These are phyloP conservation scores for Calypte anna DNA, from an alignment of 2,113 vertebrate genomes.

Conservation along the genomic window DNA sequence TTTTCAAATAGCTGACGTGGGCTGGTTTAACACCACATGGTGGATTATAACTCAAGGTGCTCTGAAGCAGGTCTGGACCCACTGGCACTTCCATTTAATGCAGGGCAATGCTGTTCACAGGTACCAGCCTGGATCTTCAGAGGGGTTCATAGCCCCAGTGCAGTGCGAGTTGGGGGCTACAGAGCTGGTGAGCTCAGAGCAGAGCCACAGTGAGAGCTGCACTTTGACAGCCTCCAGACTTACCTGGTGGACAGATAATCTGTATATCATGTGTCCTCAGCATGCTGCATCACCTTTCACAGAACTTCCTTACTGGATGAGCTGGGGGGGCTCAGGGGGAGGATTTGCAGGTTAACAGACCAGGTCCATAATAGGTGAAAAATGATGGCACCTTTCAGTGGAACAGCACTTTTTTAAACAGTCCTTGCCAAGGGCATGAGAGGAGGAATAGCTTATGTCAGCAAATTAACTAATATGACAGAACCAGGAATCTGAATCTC, in stretches of 20 bases:
- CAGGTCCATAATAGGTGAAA: not conserved
- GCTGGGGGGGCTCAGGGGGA: not conserved
- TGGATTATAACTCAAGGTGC: not conserved
- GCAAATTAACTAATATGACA: not conserved
- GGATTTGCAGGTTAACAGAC: not conserved
- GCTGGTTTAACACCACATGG: not conserved
- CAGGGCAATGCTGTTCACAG: not conserved
- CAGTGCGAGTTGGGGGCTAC: not conserved
- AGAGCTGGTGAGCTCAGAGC: not conserved
- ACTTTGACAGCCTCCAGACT: not conserved
- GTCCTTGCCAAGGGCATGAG: not conserved
- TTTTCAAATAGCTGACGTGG: not conserved
- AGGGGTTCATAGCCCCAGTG: not conserved
- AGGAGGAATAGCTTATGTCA: not conserved
- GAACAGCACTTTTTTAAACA: not conserved
- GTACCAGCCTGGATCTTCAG: not conserved
- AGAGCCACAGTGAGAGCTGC: not conserved
- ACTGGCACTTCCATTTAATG: not conserved
- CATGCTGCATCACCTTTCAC: not conserved
- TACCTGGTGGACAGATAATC: not conserved
- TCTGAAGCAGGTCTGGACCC: not conserved
- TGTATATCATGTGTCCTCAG: not conserved
- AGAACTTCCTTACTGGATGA: not conserved
- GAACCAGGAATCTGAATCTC: not conserved
- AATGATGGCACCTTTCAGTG: not conserved